These are phyloP conservation scores for Procavia capensis DNA, from an alignment of 2,113 vertebrate species.

Conservation along the genomic window DNA sequence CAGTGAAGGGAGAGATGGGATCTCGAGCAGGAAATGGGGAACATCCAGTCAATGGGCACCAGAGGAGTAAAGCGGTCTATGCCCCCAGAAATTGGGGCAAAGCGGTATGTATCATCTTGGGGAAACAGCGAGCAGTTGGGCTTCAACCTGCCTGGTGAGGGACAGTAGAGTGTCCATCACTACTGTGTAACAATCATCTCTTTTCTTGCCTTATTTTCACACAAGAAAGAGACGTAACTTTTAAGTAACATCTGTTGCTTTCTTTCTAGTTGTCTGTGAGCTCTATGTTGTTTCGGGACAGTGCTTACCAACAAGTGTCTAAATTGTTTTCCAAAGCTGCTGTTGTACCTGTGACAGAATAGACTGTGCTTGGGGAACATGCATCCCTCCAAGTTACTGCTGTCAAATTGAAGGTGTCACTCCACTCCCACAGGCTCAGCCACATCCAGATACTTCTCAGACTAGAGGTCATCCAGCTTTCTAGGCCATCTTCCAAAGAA, in stretches of 20 bases:
- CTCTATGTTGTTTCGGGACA: background rate
- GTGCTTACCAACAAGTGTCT: background rate
- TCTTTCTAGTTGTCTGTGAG: background rate
- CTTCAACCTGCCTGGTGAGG: background rate
- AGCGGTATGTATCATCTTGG: background rate
- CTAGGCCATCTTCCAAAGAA: background rate
- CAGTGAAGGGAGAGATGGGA: background rate
- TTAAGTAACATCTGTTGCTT: background rate
- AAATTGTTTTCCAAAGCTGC: conserved; percentile 24
- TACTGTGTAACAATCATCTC: background rate
- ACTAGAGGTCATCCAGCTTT: background rate
- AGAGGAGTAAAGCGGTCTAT: background rate
- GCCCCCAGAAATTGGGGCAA: background rate
- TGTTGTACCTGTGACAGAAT: background rate
- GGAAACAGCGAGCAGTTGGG: background rate
- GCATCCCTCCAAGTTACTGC: background rate
- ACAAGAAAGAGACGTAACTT: conserved; percentile 3
- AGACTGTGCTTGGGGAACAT: background rate
- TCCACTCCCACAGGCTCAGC: background rate
- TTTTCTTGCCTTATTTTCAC: background rate
- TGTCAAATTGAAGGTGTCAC: background rate
- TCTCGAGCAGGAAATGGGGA: background rate
- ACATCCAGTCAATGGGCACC: background rate
- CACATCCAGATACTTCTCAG: conserved; percentile 16
- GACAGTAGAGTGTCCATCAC: background rate